phyloP scores from a whole-genome alignment of 2,797 vertebrate species.

The Artibeus jamaicensis region DNA sequence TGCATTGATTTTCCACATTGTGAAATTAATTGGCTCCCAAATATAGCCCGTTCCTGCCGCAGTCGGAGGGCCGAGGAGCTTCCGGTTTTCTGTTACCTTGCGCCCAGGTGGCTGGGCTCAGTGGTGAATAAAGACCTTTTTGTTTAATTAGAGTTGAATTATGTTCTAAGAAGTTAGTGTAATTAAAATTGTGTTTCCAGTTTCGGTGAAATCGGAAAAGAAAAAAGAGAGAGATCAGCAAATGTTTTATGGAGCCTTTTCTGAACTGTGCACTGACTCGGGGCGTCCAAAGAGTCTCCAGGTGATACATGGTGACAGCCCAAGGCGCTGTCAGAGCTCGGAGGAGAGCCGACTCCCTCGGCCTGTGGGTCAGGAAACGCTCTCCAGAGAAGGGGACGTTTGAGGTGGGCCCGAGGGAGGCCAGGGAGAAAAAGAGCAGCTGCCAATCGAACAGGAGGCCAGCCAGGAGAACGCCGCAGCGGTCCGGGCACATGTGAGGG shows the following conservation, averaged over 20 bases:
- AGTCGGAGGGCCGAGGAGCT: constrained; percentile 69
- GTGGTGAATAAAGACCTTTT: constrained; percentile 62
- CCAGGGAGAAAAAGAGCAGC: neutral
- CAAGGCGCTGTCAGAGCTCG: neutral
- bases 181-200: constrained; percentile 69
- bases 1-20: constrained; percentile 69
- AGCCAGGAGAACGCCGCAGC: rapidly evolving
- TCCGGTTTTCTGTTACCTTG: constrained; percentile 16
- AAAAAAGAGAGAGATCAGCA: neutral
- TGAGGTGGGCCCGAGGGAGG: neutral
- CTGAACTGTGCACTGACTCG: rapidly evolving
- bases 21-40: constrained; percentile 80
- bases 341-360: neutral
- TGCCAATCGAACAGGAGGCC: neutral
- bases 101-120: constrained; percentile 50
- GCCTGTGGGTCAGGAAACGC: neutral
- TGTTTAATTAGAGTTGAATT: constrained; percentile 77
- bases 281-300: neutral
- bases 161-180: constrained; percentile 73
- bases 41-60: constrained; percentile 41
- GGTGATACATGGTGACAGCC: too few relatives aligned
- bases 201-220: neutral
- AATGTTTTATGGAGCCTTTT: neutral
- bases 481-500: neutral
- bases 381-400: neutral